Evolutionary conservation across 2,888 invertebrate genomes (phyloP).

Genomic region (Pandemis heparana): DNA sequence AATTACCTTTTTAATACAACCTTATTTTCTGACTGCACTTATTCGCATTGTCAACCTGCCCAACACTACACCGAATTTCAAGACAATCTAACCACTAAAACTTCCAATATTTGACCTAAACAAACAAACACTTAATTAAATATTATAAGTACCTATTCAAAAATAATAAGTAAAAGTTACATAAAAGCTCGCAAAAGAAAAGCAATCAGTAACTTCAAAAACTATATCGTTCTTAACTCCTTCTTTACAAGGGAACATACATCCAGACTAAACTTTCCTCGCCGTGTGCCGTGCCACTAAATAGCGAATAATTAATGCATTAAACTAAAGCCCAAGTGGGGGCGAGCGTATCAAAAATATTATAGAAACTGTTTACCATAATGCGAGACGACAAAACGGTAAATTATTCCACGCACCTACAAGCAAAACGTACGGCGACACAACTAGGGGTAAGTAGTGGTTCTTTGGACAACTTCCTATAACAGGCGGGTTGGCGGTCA

Average conservation of each 20-base stretch:
- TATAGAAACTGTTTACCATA: conserved; percentile 78
- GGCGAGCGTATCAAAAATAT: conserved; percentile 77
- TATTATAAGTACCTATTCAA: too few relatives aligned
- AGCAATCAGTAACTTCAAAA: too few relatives aligned
- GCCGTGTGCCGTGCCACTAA: conserved; percentile 37
- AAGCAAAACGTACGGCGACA: not conserved
- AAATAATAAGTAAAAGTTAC: too few relatives aligned
- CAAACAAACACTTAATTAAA: too few relatives aligned
- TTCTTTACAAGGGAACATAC: not conserved
- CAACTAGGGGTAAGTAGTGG: not conserved
- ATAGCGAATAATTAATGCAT: conserved; percentile 51
- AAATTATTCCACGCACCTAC: conserved; percentile 60
- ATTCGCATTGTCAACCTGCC: too few relatives aligned
- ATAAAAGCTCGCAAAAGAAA: too few relatives aligned
- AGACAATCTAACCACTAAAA: too few relatives aligned
- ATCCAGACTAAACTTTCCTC: not conserved
- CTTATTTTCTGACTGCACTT: too few relatives aligned
- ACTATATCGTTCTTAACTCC: not conserved
- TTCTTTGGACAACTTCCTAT: not conserved
- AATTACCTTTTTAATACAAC: too few relatives aligned
- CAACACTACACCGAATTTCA: too few relatives aligned
- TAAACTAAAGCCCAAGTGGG: conserved; percentile 46
- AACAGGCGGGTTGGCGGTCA: too few relatives aligned
- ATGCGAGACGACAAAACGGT: conserved; percentile 79
- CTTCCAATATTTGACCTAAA: too few relatives aligned